Evolutionary conservation across 2,113 vertebrate species (phyloP).

Genomic region (Anthoscopus minutus): DNA sequence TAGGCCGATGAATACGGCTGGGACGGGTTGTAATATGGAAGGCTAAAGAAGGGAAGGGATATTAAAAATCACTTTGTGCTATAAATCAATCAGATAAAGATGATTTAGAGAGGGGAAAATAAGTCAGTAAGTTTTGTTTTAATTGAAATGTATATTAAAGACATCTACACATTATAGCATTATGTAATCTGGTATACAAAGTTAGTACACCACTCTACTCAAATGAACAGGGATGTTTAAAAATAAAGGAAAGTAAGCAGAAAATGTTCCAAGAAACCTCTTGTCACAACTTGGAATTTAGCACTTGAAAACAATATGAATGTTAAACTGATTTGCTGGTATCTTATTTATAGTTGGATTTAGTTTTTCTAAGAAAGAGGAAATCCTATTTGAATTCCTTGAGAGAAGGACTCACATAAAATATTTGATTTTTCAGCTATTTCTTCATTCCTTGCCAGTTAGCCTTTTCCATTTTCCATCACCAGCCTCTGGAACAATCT

Average conservation of each 20-base stretch:
- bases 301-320: not conserved
- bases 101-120: constrained; percentile 72
- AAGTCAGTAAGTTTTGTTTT: constrained; percentile 61
- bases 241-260: constrained; percentile 38
- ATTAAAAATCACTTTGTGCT: constrained; percentile 91
- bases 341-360: not conserved
- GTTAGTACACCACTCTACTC: constrained; percentile 54
- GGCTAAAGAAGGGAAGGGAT: constrained; percentile 96
- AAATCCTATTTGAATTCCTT: constrained; percentile 42
- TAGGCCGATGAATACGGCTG: constrained; percentile 99
- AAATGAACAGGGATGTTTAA: constrained; percentile 31
- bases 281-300: constrained; percentile 13
- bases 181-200: constrained; percentile 44
- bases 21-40: constrained; percentile 99
- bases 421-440: not conserved
- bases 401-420: not conserved
- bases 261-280: not conserved
- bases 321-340: not conserved
- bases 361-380: not conserved
- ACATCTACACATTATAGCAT: constrained; percentile 70
- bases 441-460: not conserved
- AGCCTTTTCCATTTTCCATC: constrained; percentile 2
- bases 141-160: constrained; percentile 71
- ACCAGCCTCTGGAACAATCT: not conserved
- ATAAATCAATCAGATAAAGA: constrained; percentile 70